phyloP scores from a whole-genome alignment of 2,113 vertebrate genomes.

The Azemiops feae region DNA sequence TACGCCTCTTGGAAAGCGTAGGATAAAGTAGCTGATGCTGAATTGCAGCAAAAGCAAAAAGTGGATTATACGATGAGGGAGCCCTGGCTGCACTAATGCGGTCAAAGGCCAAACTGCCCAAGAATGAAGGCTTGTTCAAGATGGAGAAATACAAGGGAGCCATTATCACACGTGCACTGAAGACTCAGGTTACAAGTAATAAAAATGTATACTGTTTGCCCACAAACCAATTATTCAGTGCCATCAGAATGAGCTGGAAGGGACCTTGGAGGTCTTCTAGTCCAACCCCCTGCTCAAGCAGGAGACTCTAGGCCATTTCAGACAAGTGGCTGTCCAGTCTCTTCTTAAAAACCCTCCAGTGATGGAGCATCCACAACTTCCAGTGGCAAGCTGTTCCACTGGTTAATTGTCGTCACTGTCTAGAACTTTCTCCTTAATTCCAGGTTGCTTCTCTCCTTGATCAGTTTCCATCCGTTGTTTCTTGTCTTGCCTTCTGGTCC shows the following conservation, averaged over 20 bases:
- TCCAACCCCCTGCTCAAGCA: no score
- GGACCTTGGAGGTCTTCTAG: no score
- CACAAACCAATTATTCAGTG: conserved; percentile 19
- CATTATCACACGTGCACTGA: conserved; percentile 15
- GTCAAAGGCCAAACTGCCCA: conserved; percentile 8
- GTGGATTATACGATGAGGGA: conserved; percentile 27
- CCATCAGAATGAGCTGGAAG: no score
- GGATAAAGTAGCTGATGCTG: conserved; percentile 32
- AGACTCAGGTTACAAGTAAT: conserved; percentile 19
- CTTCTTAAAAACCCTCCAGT: no score
- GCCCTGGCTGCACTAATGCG: background rate
- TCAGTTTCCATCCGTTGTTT: no score
- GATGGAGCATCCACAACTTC: no score
- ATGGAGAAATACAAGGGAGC: background rate
- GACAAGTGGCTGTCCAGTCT: no score
- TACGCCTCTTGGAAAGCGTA: conserved; percentile 49
- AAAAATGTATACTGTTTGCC: conserved; percentile 28
- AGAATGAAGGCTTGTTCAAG: conserved; percentile 14
- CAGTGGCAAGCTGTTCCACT: no score
- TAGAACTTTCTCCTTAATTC: no score
- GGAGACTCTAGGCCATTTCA: background rate
- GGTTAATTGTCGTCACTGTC: no score
- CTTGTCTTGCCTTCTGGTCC: no score
- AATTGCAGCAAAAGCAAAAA: conserved; percentile 22
- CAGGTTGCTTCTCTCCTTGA: no score